Evolutionary conservation across 2,113 vertebrate genomes (phyloP), one percentile per base, ranked within the genome.

Genomic region (Octodon degus): DNA sequence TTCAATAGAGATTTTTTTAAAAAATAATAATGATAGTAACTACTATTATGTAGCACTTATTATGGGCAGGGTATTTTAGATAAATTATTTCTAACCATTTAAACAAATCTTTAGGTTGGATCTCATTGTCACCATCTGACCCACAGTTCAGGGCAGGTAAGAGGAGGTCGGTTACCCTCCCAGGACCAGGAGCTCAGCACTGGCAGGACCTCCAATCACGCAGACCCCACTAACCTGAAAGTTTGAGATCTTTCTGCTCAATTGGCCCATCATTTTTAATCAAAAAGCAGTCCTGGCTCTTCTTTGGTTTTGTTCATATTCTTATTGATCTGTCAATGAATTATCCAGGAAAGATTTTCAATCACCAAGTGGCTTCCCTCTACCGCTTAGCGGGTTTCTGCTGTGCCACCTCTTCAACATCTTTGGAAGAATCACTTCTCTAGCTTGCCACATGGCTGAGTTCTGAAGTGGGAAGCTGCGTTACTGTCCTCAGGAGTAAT

Each of bases 51-150:
- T 22, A 32, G 55, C 30, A 5, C 19, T 24, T 55, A 67, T 5
- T 32, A 17, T 14, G 17, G 40, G 70, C 22, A 74, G 47, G 3
- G 22, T 40, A 37, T n/a, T 72, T 74, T 80, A 60, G 20, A 17
- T 63, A 60, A 88, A 5, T 72, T 79, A 82, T 94, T 77, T 86
- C 88, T 91, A 96, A 70, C 32, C 17, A 8, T 92, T 94, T 90
- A 50, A 93, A 70, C 72, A 92, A 70, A 68, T 43, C 63, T 74
- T 34, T 24, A 91, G 62, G 19, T 91, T 91, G 58, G 13, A 20
- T 22, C 9, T 81, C 81, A 82, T 72, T 25, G n/a, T 53, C 40
- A 68, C 25, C 25, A 55, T 47, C 92, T 74, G 70, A 32, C 43
- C 25, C 83, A 79, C 5, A 58, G 82, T 68, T 93, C 92, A 62